A percentile compares a stretch with the other conserved stretches of the same genome.
Conservation (phyloP, 2,113 vertebrate species). For the Prochilodus magdalenae region DNA sequence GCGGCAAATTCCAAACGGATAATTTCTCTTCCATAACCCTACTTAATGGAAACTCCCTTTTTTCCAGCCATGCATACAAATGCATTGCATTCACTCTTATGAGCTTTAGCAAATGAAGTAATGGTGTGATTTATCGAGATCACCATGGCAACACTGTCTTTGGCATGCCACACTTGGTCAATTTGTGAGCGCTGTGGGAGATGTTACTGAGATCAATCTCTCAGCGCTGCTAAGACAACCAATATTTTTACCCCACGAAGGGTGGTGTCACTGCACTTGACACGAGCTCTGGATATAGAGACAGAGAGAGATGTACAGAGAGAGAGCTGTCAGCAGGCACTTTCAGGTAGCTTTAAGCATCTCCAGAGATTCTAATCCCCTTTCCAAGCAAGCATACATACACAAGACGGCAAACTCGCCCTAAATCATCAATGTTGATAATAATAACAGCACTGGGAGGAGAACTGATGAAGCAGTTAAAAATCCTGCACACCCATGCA, state of each 20-base stretch:
- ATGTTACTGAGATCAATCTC: not conserved
- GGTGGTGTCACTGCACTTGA: not conserved
- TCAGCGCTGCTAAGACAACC: not conserved
- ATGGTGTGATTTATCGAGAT: conserved; percentile 36
- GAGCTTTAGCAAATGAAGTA: conserved; percentile 19
- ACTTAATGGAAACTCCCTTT: conserved; percentile 35
- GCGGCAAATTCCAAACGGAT: not conserved
- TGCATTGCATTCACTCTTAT: not conserved
- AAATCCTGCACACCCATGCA: not conserved
- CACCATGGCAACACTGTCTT: conserved; percentile 47
- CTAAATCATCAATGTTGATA: not conserved
- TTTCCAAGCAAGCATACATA: not conserved
- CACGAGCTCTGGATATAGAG: not conserved
- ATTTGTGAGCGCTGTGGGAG: conserved; percentile 13
- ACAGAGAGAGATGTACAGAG: not conserved
- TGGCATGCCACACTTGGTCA: conserved; percentile 5
- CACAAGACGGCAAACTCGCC: not conserved
- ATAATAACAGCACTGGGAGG: not conserved
- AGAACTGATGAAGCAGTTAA: not conserved
- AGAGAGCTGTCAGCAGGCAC: not conserved
- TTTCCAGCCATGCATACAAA: conserved; percentile 1
- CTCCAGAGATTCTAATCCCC: not conserved
- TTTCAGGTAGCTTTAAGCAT: not conserved
- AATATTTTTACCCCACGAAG: not conserved
- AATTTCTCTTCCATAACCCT: conserved; percentile 3